A percentile compares a stretch with the other conserved stretches of the same genome.
Evolutionary conservation across 2,888 invertebrate species (phyloP).

Genomic region (Mayetiola destructor): DNA sequence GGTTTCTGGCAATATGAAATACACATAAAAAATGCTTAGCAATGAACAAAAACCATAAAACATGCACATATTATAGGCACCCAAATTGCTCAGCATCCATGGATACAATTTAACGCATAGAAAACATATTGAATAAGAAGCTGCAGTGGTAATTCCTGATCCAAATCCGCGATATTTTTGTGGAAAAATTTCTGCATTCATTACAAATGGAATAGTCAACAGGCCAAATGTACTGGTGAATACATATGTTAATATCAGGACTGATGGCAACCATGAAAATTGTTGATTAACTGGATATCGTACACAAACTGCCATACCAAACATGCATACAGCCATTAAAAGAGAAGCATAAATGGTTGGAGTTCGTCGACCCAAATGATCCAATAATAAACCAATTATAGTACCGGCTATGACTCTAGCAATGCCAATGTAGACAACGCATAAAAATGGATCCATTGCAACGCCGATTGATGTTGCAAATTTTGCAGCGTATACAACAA

Average conservation of each 20-base stretch:
- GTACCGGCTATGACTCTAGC: conserved; percentile 47
- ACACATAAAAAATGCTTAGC: conserved; percentile 43
- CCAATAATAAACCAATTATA: conserved; percentile 46
- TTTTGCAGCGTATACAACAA: conserved; percentile 55
- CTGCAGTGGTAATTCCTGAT: conserved; percentile 50
- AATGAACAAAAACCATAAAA: conserved; percentile 45
- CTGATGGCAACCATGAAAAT: conserved; percentile 30
- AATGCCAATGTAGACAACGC: conserved; percentile 48
- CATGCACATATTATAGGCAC: conserved; percentile 46
- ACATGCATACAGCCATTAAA: conserved; percentile 46
- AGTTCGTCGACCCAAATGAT: conserved; percentile 45
- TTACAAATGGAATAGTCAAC: conserved; percentile 56
- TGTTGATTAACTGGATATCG: conserved; percentile 22
- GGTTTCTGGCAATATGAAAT: conserved; percentile 51
- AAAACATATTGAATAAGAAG: conserved; percentile 49
- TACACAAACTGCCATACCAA: conserved; percentile 39
- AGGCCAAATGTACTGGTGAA: conserved; percentile 39
- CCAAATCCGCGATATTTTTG: conserved; percentile 47
- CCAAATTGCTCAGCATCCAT: conserved; percentile 41
- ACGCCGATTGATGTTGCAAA: conserved; percentile 47
- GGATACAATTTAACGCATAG: conserved; percentile 52
- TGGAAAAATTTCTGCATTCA: conserved; percentile 60
- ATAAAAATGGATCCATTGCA: conserved; percentile 48
- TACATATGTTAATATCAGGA: conserved; percentile 39
- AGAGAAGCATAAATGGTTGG: conserved; percentile 49